phyloP scores from a whole-genome alignment of 2,113 vertebrate species.

The Phrynosoma blainvillii region DNA sequence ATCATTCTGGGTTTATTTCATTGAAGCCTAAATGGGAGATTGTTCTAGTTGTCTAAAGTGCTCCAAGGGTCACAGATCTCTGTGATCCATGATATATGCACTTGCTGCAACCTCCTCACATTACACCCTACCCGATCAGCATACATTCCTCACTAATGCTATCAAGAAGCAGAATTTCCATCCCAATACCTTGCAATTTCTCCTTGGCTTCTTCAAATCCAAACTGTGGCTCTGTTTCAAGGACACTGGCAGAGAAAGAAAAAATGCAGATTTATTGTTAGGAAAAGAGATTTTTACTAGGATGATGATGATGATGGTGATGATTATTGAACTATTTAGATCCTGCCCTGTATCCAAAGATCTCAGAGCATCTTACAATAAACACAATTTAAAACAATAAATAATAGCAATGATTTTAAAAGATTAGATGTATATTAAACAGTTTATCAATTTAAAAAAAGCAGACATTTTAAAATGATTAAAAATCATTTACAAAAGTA shows the following conservation, averaged over 20 bases:
- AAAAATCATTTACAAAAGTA: no score
- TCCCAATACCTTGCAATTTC: slow-evolving; percentile 89
- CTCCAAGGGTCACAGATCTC: not conserved
- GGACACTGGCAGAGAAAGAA: slow-evolving; percentile 77
- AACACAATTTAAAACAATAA: no score
- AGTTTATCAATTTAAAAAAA: no score
- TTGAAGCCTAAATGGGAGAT: not conserved
- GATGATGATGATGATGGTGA: no score
- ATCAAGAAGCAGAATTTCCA: not conserved
- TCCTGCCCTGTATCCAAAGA: no score
- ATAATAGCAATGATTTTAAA: no score
- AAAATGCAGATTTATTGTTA: not conserved
- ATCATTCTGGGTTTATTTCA: not conserved
- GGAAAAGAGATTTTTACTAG: accelerated
- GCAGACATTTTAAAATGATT: no score
- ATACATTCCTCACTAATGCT: not conserved
- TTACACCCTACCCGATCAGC: no score
- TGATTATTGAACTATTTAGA: no score
- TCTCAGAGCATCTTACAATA: no score
- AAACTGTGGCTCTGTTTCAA: slow-evolving; percentile 93
- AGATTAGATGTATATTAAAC: no score
- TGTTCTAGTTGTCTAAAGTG: not conserved
- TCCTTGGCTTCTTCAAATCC: slow-evolving; percentile 95
- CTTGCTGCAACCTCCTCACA: no score
- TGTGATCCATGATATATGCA: not conserved